Percentiles rank a stretch among this genome's conserved stretches.
These are phyloP conservation scores for Stenchaetothrips biformis DNA, from an alignment of 2,888 invertebrate species.

Conservation along the genomic window DNA sequence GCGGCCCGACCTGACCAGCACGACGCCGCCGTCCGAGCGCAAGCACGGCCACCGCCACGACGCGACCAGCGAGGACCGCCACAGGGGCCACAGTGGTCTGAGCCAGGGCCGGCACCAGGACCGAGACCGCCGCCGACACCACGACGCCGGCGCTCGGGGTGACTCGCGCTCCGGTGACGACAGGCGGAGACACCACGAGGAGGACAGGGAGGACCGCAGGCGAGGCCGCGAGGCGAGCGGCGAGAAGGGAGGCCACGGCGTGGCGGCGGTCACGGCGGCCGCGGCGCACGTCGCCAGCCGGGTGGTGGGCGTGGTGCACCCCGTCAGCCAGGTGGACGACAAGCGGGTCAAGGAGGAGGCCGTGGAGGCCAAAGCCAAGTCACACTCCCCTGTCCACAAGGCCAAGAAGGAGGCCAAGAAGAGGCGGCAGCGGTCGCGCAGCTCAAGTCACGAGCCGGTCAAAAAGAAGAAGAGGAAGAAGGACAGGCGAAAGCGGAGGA, in stretches of 20 bases:
- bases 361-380: neutral
- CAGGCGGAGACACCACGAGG: neutral
- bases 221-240: slow-evolving; percentile 5
- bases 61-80: slow-evolving; percentile 1
- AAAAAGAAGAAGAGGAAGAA: slow-evolving; percentile 35
- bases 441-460: slow-evolving; percentile 33
- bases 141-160: neutral
- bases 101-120: neutral
- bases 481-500: slow-evolving; percentile 32
- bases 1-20: neutral
- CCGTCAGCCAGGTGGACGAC: too few species aligned
- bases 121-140: neutral
- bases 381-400: neutral
- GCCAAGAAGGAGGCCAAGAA: slow-evolving; percentile 14
- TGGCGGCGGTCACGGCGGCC: neutral
- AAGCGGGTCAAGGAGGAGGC: slow-evolving; percentile 27
- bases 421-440: slow-evolving; percentile 6
- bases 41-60: slow-evolving; percentile 17
- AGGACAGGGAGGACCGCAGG: neutral
- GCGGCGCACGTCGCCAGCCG: slow-evolving; percentile 17
- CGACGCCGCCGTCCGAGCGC: slow-evolving; percentile 3
- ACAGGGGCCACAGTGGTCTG: neutral
- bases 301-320: slow-evolving; percentile 29
- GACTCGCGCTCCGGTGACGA: neutral
- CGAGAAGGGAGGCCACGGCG: neutral